Base-by-base conservation (phyloP, 1,140 invertebrate genomes). In the Coptotermes formosanus region DNA sequence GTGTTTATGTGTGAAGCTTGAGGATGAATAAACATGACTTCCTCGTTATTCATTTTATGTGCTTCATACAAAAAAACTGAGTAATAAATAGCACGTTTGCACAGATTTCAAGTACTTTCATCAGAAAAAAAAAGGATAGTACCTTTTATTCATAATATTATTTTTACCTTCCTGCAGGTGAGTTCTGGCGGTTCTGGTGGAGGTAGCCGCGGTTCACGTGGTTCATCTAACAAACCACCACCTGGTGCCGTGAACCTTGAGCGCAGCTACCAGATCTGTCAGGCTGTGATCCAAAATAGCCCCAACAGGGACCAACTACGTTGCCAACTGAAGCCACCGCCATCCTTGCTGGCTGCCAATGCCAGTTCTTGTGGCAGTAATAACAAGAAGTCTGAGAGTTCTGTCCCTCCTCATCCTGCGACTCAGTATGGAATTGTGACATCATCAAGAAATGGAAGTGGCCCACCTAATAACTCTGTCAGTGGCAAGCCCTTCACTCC, bases 181-280 rank as follows among this genome's bases (percentile, higher is more conserved):
- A 69, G 82, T 23, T 55, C 82, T 64, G 82, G 55, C n/a, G 32
- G 55, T 64, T 69, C 82, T 85, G 59, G 82, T 21, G 38, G 90
- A 86, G 88, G 89, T 25, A 88, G 89, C 69, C 89, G 91, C n/a
- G 89, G 91, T 84, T 91, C 92, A 21, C 64, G 64, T n/a, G 64
- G 64, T 75, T 91, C 92, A 19, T 93, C 93, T 45, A 94, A 93
- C 82, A 96, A 96, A 91, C 94, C 96, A 86, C 96, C 96, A 11
- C 96, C 96, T 0, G 96, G 96, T 9, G 95, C 95, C 43, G 96
- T 98, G 14, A 98, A 98, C 91, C 91, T 98, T 23, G 97, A 98
- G 90, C 93, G 98, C 52, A 98, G 97, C 89, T 97, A 98, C 90
- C 97, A 98, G 91, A 99, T 99, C 88, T 98, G 97, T 91, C 97